Base-by-base conservation (phyloP, 2,888 invertebrate genomes). In the Melinopterus prodromus region DNA sequence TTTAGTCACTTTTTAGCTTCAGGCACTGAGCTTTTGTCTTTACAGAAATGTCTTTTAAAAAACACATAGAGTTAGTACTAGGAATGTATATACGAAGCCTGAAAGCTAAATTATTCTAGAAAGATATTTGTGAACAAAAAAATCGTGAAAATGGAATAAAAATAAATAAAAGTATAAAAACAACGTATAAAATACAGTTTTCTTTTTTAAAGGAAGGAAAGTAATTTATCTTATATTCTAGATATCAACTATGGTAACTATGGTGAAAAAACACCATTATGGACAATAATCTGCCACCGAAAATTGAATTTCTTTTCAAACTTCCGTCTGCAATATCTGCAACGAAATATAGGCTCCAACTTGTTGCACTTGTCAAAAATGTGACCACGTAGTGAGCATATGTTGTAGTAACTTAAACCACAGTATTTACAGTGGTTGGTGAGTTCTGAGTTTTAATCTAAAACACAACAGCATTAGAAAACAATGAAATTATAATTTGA, bases 301-400 rank as follows among this genome's bases (percentile, higher is more conserved):
- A 78, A 75, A 69, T 78, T 78, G 6, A 70, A 75, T 75, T 69
- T 78, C 37, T 75, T 70, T 35, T 78, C 75, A 70, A 74, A 78
- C 26, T 78, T 78, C 70, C 70, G 70, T 26, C 69, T 75, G 35
- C 78, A 78, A 69, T 75, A 75, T 35, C 16, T 71, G 36, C 78
- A 78, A 37, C 14, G 16, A 15, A 74, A 78, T 16, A 14, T 74
- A 12, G 69, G 69, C 69, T 78, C 78, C 1, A 53, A 12, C 35
- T 78, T 78, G 12, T 78, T 75, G 76, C 78, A 78, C 36, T 78
- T 75, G 16, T 78, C 74, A 3, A 75, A 70, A 35, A 78, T 74
- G 36, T 78, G 78, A 69, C 78, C 75, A 9, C 69, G 70, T 38
- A 78, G 69, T 5, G 78, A 74, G 16, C 69, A 70, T 78, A 74